Percentiles rank a stretch among this genome's conserved stretches.
phyloP scores from a whole-genome alignment of 1,140 invertebrate genomes.

The Teleopsis dalmanni region DNA sequence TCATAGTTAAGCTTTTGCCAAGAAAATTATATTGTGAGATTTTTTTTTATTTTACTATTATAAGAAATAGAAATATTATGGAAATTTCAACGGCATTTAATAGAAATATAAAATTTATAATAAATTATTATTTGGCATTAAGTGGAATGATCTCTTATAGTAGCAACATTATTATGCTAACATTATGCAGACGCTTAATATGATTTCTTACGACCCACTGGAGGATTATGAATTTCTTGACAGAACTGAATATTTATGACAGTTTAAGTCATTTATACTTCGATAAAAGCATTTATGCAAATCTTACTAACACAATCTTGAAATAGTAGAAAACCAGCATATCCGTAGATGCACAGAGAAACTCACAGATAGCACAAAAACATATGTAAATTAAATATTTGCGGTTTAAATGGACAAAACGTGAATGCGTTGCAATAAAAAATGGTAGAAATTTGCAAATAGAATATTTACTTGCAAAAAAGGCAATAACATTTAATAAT shows the following conservation, averaged over 20 bases:
- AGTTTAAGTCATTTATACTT: constrained; percentile 37
- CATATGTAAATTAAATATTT: constrained; percentile 15
- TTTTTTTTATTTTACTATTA: background rate
- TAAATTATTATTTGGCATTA: too few species aligned
- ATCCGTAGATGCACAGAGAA: background rate
- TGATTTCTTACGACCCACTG: background rate
- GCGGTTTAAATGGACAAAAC: constrained; percentile 9
- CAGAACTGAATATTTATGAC: constrained; percentile 17
- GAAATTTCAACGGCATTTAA: background rate
- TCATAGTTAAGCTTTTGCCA: too few species aligned
- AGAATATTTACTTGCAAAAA: constrained; percentile 8
- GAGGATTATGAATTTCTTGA: constrained; percentile 4
- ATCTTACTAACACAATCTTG: constrained; percentile 28
- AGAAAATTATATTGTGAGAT: too few species aligned
- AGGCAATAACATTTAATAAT: constrained; percentile 1
- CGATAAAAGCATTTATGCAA: constrained; percentile 39
- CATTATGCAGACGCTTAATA: background rate
- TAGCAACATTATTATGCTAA: background rate
- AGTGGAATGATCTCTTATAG: background rate
- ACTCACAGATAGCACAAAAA: background rate
- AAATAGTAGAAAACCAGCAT: constrained; percentile 15
- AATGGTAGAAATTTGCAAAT: constrained; percentile 3
- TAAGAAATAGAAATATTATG: background rate
- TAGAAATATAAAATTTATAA: too few species aligned
- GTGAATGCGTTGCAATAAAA: background rate